A percentile compares a stretch with the other conserved stretches of the same genome.
Evolutionary conservation across 2,888 invertebrate species (phyloP).

Genomic region (Palloptera scutellata): DNA sequence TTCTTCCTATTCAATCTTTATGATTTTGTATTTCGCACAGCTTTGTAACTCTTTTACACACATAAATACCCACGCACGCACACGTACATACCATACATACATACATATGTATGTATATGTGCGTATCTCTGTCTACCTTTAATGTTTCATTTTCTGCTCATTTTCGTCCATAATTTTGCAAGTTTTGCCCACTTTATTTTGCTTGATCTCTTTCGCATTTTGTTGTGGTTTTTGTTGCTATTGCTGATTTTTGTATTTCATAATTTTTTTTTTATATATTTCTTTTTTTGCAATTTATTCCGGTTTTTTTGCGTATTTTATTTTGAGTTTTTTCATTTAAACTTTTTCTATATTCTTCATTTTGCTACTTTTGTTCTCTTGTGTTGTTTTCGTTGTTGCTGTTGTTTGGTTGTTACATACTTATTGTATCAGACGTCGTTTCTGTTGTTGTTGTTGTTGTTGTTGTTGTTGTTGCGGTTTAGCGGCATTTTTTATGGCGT

Average conservation of each 20-base stretch:
- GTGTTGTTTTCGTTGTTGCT: no score
- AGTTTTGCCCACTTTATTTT: not conserved
- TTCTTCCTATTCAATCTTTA: no score
- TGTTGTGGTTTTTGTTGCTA: conserved; percentile 17
- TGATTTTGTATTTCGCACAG: no score
- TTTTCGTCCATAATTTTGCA: no score
- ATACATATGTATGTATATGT: not conserved
- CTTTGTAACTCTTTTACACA: no score
- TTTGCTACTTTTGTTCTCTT: not conserved
- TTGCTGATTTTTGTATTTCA: conserved; percentile 10
- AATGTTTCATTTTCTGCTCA: no score
- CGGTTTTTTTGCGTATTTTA: not conserved
- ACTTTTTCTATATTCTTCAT: not conserved
- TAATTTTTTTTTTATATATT: not conserved
- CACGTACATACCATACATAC: not conserved
- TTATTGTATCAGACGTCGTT: no score
- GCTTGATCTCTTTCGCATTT: not conserved
- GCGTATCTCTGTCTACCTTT: not conserved
- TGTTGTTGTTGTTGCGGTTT: no score
- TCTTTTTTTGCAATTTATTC: not conserved
- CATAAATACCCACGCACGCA: not conserved
- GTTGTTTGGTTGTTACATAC: no score
- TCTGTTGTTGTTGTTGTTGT: no score
- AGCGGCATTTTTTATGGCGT: no score
- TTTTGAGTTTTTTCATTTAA: not conserved